Base-by-base conservation (phyloP, 1,140 invertebrate genomes). In the Brachionus koreanus region DNA sequence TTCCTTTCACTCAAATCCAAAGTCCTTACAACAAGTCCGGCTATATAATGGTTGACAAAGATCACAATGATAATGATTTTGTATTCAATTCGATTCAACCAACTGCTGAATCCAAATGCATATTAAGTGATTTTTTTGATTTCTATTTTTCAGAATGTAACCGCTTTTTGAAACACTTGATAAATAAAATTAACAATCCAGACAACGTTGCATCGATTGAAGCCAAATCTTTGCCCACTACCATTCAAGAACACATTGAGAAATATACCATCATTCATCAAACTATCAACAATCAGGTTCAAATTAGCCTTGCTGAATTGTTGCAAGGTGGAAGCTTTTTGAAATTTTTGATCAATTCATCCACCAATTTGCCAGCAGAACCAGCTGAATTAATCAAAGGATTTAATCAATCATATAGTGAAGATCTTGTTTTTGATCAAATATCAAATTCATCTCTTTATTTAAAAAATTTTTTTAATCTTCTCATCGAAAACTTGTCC, bases 21-120 rank as follows among this genome's bases (percentile, higher is more conserved):
- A 39, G 19, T 6, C 65, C n/a, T 16, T 33, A 16, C 33, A 33
- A 65, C 10, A 69, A 69, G 37, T 39, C 16, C 16, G 35, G 65
- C 7, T 74, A 74, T 16, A 46, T 74, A 23, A 46, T 74, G 37
- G 69, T 74, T 29, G 69, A 72, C 37, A 72, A 72, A 72, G 67
- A 74, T 25, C 69, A 74, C 16, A 74, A 43, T 25, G 69, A 74
- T 2, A 46, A 74, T 46, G 39, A 74, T 4, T 74, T 74, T 13
- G n/a, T 74, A 3, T 74, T 74, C 5, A 74, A 74, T 46, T 74
- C 69, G 13, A 74, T 74, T 23, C 42, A 19, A 74, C 42, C 69
- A 13, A 46, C 37, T 9, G 19, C 39, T 46, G 42, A 74, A 6
- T 25, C 37, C 19, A 74, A 46, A 25, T 74, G 39, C 43, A 25